Percentiles rank a stretch among this genome's conserved stretches.
Conservation (phyloP, 2,888 invertebrate genomes). For the Tanypteryx hageni region DNA sequence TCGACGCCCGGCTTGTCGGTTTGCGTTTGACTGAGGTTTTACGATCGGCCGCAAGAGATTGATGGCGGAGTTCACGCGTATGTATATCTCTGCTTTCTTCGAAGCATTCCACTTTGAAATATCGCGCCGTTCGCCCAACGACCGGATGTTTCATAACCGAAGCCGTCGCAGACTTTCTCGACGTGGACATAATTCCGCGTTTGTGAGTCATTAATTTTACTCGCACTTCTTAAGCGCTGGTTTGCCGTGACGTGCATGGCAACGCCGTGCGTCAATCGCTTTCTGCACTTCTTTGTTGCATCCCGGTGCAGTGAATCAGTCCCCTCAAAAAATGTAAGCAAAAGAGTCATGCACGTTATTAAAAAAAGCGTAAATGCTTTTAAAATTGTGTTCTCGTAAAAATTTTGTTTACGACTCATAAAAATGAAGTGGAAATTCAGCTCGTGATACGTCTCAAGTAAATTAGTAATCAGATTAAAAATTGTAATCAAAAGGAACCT, state of each 20-base stretch:
- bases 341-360: too few species aligned
- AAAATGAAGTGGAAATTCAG: too few species aligned
- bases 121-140: neutral
- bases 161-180: constrained; percentile 29
- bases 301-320: neutral
- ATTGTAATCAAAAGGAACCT: too few species aligned
- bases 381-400: too few species aligned
- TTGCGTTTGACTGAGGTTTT: too few species aligned
- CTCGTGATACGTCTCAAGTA: too few species aligned
- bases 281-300: neutral
- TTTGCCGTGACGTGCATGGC: neutral
- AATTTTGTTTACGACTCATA: too few species aligned
- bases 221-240: neutral
- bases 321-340: neutral
- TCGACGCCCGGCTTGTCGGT: too few species aligned
- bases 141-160: constrained; percentile 43
- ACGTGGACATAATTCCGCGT: neutral
- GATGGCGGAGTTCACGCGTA: neutral
- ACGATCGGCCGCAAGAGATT: too few species aligned
- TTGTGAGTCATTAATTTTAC: constrained; percentile 11
- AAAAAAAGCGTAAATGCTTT: too few species aligned
- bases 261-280: neutral
- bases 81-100: neutral
- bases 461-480: too few species aligned
- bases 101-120: neutral